These are phyloP conservation scores for Phasia obesa DNA, from an alignment of 2,888 invertebrate species.

Conservation along the genomic window DNA sequence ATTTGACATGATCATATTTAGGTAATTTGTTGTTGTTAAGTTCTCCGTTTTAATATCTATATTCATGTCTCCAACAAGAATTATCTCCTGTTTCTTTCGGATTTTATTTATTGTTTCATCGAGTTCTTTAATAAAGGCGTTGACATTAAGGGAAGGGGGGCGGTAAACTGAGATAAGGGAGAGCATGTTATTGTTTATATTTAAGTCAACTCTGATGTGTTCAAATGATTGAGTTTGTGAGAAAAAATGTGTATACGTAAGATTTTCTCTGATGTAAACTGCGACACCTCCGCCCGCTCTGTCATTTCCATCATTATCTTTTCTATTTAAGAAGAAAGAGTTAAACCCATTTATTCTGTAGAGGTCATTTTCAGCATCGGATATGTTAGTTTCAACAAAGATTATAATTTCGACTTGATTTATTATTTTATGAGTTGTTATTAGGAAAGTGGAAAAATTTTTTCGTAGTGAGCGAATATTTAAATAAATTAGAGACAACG, in stretches of 20 bases:
- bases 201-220: too few relatives aligned
- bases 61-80: conserved; percentile 12
- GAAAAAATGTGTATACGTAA: too few relatives aligned
- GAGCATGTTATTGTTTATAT: not conserved
- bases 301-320: too few relatives aligned
- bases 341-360: too few relatives aligned
- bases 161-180: conserved; percentile 7
- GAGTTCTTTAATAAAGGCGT: conserved; percentile 7
- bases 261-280: too few relatives aligned
- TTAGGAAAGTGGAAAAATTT: not conserved
- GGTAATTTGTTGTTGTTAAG: conserved; percentile 15
- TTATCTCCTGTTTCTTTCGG: not conserved
- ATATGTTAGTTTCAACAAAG: not conserved
- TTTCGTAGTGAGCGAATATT: not conserved
- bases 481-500: not conserved
- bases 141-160: not conserved
- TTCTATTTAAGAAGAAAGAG: too few relatives aligned
- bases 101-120: not conserved
- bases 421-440: not conserved
- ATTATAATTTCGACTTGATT: not conserved
- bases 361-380: too few relatives aligned
- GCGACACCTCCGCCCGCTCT: too few relatives aligned
- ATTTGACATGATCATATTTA: not conserved
- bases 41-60: not conserved
- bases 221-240: too few relatives aligned